phyloP scores from a whole-genome alignment of 2,888 invertebrate species.

The Pasiphila rectangulata region DNA sequence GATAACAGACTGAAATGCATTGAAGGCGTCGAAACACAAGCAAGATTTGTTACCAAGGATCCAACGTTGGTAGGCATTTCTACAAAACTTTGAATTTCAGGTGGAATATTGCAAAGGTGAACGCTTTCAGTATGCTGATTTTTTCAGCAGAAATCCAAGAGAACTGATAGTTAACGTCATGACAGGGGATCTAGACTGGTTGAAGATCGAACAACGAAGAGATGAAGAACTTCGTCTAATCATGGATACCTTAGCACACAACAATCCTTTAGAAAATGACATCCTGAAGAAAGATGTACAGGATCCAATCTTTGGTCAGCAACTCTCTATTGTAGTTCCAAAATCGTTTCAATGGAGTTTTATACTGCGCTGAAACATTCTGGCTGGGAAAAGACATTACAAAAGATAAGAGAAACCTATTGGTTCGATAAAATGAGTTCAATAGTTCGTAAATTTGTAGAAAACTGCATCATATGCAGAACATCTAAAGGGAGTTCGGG shows the following conservation, averaged over 20 bases:
- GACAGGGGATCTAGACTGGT: background rate
- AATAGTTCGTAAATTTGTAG: background rate
- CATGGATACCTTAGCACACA: background rate
- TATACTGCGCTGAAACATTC: background rate
- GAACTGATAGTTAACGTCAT: background rate
- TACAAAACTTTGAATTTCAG: background rate
- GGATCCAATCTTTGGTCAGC: background rate
- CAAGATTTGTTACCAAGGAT: background rate
- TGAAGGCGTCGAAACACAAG: background rate
- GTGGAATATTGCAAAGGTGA: background rate
- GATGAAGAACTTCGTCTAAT: background rate
- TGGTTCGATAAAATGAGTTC: background rate
- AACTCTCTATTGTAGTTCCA: background rate
- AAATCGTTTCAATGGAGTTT: background rate
- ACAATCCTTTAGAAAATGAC: background rate
- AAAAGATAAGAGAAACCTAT: background rate
- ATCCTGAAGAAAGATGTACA: background rate
- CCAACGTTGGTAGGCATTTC: background rate
- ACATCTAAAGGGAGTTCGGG: background rate
- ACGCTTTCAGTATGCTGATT: background rate
- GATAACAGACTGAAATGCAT: background rate
- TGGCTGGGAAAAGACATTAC: background rate
- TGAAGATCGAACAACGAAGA: background rate
- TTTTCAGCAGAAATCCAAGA: background rate
- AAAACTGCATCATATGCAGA: background rate